These are phyloP conservation scores for Idaea dimidiata DNA, from an alignment of 2,888 invertebrate species.

Conservation along the genomic window DNA sequence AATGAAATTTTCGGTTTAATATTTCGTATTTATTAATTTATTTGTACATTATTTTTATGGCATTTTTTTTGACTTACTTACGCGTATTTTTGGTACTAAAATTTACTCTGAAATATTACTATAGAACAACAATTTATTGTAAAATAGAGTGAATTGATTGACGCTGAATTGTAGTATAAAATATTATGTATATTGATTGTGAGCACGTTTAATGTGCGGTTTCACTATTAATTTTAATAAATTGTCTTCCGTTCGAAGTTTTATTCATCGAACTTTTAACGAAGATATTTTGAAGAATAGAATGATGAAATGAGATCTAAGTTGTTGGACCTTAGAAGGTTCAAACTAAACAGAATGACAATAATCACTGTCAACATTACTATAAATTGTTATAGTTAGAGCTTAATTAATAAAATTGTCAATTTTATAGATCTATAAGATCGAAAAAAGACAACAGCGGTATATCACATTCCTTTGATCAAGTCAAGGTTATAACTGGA, in stretches of 20 bases:
- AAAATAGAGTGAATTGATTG: neutral
- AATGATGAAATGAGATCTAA: too few species aligned
- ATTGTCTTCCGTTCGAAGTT: neutral
- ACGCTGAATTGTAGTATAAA: too few species aligned
- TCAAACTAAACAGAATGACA: neutral
- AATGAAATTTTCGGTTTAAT: neutral
- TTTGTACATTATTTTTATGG: neutral
- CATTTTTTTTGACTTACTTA: neutral
- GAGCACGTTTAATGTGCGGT: neutral
- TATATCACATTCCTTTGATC: neutral
- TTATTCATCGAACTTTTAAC: neutral
- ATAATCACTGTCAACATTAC: neutral
- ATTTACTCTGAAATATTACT: neutral
- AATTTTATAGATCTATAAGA: neutral
- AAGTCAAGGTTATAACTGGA: neutral
- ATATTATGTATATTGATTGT: too few species aligned
- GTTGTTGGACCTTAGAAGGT: too few species aligned
- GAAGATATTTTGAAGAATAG: too few species aligned
- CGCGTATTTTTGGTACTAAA: neutral
- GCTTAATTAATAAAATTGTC: conserved; percentile 4
- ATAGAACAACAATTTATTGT: too few species aligned
- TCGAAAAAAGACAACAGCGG: neutral
- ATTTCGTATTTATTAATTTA: neutral
- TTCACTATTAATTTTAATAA: neutral
- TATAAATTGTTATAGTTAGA: conserved; percentile 9